Evolutionary conservation across 2,888 invertebrate species (phyloP).

Genomic region (Napeogenes sylphis): DNA sequence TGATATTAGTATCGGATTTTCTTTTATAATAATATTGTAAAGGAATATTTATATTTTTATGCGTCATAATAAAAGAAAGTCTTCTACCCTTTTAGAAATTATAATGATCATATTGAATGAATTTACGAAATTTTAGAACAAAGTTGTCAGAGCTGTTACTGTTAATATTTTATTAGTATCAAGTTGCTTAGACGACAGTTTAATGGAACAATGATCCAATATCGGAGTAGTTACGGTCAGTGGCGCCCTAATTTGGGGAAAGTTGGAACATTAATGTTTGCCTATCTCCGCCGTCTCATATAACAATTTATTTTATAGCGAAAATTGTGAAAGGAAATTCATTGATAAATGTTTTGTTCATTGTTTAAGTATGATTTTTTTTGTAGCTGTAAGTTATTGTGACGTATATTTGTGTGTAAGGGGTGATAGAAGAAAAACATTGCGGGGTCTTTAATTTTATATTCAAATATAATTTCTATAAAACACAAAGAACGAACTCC

Average conservation of each 20-base stretch:
- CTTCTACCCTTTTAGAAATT: too few relatives aligned
- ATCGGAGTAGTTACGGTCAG: conserved; percentile 4
- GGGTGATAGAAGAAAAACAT: too few relatives aligned
- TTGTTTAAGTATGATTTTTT: too few relatives aligned
- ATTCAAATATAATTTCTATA: too few relatives aligned
- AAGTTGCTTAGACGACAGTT: conserved; percentile 2
- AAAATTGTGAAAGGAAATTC: background rate
- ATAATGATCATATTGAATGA: background rate
- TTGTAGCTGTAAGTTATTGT: too few relatives aligned
- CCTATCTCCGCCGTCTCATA: background rate
- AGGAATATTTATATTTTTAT: too few relatives aligned
- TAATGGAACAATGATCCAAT: conserved; percentile 6
- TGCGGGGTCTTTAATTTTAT: too few relatives aligned
- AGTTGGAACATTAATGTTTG: conserved; percentile 1
- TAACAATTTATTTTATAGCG: background rate
- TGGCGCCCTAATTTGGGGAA: background rate
- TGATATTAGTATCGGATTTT: background rate
- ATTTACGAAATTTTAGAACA: background rate
- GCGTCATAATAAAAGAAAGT: too few relatives aligned
- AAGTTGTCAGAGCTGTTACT: background rate
- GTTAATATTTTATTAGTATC: conserved; percentile 1
- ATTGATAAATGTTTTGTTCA: too few relatives aligned
- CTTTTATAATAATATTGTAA: background rate
- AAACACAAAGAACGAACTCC: too few relatives aligned
- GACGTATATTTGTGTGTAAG: too few relatives aligned